Percentiles rank a stretch among this genome's conserved stretches.
Conservation (phyloP, 2,888 invertebrate genomes). For the Acrobasis consociella region DNA sequence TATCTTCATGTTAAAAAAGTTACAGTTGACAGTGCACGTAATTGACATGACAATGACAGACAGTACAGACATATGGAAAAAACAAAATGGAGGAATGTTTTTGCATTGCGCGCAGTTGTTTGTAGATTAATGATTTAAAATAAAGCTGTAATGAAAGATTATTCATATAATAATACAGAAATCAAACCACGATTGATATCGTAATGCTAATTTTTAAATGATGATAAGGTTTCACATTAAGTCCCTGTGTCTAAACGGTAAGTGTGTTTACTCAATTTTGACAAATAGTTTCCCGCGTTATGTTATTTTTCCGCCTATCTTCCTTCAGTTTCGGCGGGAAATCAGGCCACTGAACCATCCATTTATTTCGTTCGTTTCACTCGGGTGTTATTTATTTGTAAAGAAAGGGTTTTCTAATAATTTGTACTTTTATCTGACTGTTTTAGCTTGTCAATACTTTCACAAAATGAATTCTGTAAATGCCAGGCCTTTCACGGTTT, state of each 20-base stretch:
- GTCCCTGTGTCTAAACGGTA: slow-evolving; percentile 52
- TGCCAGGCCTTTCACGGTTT: slow-evolving; percentile 89
- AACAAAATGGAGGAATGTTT: neutral
- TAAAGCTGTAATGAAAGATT: too few species aligned
- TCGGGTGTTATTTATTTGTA: slow-evolving; percentile 22
- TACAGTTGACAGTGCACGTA: too few species aligned
- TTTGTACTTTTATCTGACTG: neutral
- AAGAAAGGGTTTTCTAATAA: too few species aligned
- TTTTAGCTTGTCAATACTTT: slow-evolving; percentile 43
- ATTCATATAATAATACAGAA: too few species aligned
- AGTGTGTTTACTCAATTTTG: slow-evolving; percentile 48
- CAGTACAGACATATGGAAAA: too few species aligned
- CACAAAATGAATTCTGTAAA: slow-evolving; percentile 59
- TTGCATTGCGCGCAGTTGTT: too few species aligned
- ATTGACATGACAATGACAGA: too few species aligned
- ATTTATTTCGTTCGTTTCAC: neutral
- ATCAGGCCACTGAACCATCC: slow-evolving; percentile 26
- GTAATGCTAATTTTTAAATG: slow-evolving; percentile 24
- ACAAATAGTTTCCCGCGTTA: slow-evolving; percentile 54
- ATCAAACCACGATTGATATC: neutral
- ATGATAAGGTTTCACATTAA: slow-evolving; percentile 41
- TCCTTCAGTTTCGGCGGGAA: slow-evolving; percentile 61
- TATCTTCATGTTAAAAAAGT: too few species aligned
- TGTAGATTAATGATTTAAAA: too few species aligned
- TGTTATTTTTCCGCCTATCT: slow-evolving; percentile 45